Evolutionary conservation across 2,888 invertebrate species (phyloP).

Genomic region (Oithona nana): DNA sequence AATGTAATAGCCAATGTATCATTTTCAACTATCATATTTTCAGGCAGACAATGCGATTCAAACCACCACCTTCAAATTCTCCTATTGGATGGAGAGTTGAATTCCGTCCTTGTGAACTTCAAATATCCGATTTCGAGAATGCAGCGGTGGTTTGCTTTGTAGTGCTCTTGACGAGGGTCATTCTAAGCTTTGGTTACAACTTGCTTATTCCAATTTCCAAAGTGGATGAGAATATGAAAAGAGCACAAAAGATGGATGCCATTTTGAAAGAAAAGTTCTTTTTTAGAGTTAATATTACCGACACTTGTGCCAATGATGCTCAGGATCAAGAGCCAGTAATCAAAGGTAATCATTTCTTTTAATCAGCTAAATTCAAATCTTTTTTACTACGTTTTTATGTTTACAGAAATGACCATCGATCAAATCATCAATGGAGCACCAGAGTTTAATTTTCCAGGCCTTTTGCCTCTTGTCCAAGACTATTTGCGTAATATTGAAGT

Average conservation of each 20-base stretch:
- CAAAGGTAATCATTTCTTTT: no score
- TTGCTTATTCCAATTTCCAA: slow-evolving; percentile 75
- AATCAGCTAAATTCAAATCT: no score
- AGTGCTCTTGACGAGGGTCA: slow-evolving; percentile 84
- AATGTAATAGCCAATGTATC: no score
- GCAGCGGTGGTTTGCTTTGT: slow-evolving; percentile 96
- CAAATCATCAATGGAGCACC: slow-evolving; percentile 88
- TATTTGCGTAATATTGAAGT: slow-evolving; percentile 34
- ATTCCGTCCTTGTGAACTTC: slow-evolving; percentile 94
- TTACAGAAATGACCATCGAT: slow-evolving; percentile 58
- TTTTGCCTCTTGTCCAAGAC: slow-evolving; percentile 45
- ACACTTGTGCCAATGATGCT: neutral
- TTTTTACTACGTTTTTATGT: slow-evolving; percentile 15
- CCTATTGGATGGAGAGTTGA: slow-evolving; percentile 98
- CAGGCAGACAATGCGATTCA: slow-evolving; percentile 94
- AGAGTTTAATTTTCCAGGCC: slow-evolving; percentile 76
- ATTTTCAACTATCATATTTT: no score
- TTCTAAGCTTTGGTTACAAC: slow-evolving; percentile 84
- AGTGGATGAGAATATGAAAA: slow-evolving; percentile 92
- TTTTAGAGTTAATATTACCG: slow-evolving; percentile 21
- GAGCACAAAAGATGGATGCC: slow-evolving; percentile 78
- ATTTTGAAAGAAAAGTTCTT: slow-evolving; percentile 54
- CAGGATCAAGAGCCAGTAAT: neutral
- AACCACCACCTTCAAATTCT: slow-evolving; percentile 88
- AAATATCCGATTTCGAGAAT: slow-evolving; percentile 98